Evolutionary conservation across 1,140 invertebrate species (phyloP).

Genomic region (Trichogramma pretiosum): DNA sequence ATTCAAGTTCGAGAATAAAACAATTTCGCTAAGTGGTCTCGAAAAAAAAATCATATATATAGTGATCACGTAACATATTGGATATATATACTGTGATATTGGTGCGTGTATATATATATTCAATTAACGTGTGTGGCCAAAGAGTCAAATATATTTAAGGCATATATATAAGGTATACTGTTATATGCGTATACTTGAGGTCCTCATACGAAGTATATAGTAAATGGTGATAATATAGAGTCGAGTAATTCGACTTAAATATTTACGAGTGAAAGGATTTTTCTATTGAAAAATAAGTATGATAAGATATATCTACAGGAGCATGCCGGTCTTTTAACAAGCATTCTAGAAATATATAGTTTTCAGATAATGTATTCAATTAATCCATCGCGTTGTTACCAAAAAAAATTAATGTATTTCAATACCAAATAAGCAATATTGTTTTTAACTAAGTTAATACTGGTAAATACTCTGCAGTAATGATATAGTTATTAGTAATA

Average conservation of each 20-base stretch:
- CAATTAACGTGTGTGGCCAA: constrained; percentile 15
- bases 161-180: constrained; percentile 14
- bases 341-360: constrained; percentile 37
- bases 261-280: constrained; percentile 13
- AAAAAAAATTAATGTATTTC: too few relatives aligned
- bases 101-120: constrained; percentile 14
- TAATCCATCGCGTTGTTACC: too few relatives aligned
- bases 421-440: too few relatives aligned
- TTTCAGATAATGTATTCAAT: too few relatives aligned
- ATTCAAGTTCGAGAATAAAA: too few relatives aligned
- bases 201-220: constrained; percentile 14
- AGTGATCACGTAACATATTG: constrained; percentile 13
- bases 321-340: constrained; percentile 42
- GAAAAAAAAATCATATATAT: constrained; percentile 5
- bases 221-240: constrained; percentile 7
- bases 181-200: constrained; percentile 14
- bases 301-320: constrained; percentile 41
- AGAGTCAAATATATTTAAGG: constrained; percentile 10
- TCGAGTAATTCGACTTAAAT: constrained; percentile 4
- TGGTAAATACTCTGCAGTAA: constrained; percentile 13
- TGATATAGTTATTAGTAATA: constrained; percentile 5
- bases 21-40: constrained; percentile 1
- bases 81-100: too few relatives aligned
- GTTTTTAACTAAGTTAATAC: too few relatives aligned
- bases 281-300: constrained; percentile 18